phyloP scores from a whole-genome alignment of 1,140 invertebrate species.

The Onthophagus taurus region DNA sequence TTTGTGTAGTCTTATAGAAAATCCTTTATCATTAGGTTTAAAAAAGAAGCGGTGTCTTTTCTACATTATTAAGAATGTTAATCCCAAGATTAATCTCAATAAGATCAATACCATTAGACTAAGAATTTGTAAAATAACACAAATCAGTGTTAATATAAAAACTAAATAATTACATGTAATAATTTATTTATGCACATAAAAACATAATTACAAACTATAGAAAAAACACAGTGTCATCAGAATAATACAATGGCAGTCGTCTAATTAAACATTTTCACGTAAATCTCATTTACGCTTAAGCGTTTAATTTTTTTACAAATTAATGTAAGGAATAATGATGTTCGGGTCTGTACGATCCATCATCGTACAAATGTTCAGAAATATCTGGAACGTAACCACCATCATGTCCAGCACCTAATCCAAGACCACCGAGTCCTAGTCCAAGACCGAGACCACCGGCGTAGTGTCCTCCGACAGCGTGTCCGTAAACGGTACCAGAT shows the following conservation, averaged over 20 bases:
- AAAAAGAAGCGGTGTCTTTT: too few relatives aligned
- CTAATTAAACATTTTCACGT: slow-evolving; percentile 7
- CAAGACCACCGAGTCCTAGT: neutral
- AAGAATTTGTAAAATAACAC: too few relatives aligned
- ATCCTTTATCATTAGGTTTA: too few relatives aligned
- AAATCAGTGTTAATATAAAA: too few relatives aligned
- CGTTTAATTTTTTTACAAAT: neutral
- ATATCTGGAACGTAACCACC: slow-evolving; percentile 30
- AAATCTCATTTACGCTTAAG: neutral
- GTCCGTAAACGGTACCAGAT: slow-evolving; percentile 8
- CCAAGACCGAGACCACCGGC: neutral
- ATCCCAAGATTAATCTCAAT: too few relatives aligned
- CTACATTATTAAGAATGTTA: too few relatives aligned
- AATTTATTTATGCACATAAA: too few relatives aligned
- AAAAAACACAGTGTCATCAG: neutral
- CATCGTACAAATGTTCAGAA: slow-evolving; percentile 31
- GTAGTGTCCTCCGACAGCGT: neutral
- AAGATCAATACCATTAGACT: too few relatives aligned
- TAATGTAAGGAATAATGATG: too few relatives aligned
- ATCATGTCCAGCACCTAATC: slow-evolving; percentile 25
- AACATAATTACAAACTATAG: too few relatives aligned
- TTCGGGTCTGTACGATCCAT: slow-evolving; percentile 30
- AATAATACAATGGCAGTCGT: slow-evolving; percentile 7
- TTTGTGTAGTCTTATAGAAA: too few relatives aligned
- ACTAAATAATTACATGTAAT: too few relatives aligned